phyloP scores from a whole-genome alignment of 2,797 vertebrate species.

The Neosilurus hyrtlii region DNA sequence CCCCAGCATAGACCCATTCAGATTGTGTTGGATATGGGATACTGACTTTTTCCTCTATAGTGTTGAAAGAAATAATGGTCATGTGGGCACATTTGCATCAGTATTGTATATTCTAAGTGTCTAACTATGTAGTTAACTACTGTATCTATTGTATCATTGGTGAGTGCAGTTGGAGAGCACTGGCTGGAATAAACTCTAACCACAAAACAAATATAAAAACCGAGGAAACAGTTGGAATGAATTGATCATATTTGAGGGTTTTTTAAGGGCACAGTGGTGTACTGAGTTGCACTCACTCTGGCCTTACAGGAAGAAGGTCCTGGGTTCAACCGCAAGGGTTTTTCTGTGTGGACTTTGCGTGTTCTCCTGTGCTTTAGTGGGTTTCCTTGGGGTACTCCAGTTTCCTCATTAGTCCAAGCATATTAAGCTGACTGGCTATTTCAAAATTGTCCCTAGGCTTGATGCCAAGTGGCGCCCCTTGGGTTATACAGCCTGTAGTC shows the following conservation, averaged over 20 bases:
- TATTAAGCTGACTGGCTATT: too few relatives aligned
- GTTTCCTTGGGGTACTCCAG: too few relatives aligned
- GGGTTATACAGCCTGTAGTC: too few relatives aligned
- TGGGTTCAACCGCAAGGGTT: too few relatives aligned
- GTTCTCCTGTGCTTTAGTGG: too few relatives aligned
- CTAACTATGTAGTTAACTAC: not conserved
- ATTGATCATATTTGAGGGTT: not conserved
- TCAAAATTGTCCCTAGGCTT: too few relatives aligned
- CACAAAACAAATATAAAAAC: not conserved
- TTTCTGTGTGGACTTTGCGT: too few relatives aligned
- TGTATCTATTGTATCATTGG: not conserved
- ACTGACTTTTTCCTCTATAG: not conserved
- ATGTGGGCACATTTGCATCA: not conserved
- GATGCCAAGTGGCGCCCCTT: too few relatives aligned
- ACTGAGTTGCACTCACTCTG: too few relatives aligned
- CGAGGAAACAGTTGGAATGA: not conserved
- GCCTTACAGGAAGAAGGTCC: too few relatives aligned
- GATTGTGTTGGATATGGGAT: not conserved
- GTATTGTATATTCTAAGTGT: not conserved
- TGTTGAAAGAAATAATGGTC: not conserved
- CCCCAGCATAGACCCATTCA: slow-evolving; percentile 34
- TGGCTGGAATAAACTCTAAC: not conserved
- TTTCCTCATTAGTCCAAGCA: too few relatives aligned
- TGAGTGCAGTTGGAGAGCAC: not conserved
- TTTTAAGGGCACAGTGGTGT: too few relatives aligned